phyloP scores from a whole-genome alignment of 2,888 invertebrate genomes.

The Leucophenga maculata region DNA sequence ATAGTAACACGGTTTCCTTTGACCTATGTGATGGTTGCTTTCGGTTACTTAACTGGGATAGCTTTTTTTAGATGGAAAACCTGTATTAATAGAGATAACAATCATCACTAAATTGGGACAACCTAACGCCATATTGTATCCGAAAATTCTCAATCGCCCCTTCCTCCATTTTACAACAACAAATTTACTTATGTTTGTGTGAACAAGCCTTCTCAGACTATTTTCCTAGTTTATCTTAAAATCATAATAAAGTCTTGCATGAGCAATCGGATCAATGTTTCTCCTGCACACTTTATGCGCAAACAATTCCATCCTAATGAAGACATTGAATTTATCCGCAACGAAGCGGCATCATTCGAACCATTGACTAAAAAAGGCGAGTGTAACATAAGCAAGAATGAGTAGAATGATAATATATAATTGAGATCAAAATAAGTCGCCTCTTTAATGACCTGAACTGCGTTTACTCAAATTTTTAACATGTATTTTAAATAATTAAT shows the following conservation, averaged over 20 bases:
- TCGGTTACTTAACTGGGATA: too few species aligned
- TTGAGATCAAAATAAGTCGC: background rate
- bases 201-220: background rate
- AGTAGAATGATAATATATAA: background rate
- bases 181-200: background rate
- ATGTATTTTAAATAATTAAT: too few species aligned
- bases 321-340: conserved; percentile 43
- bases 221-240: background rate
- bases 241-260: background rate
- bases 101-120: too few species aligned
- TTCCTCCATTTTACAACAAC: too few species aligned
- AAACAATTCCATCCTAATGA: conserved; percentile 38
- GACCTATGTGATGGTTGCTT: too few species aligned
- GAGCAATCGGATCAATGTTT: background rate
- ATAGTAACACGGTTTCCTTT: too few species aligned
- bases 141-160: too few species aligned
- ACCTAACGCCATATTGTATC: too few species aligned
- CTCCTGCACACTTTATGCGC: conserved; percentile 26
- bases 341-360: conserved; percentile 25
- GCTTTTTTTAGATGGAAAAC: too few species aligned
- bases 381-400: background rate
- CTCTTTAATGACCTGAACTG: background rate
- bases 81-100: too few species aligned
- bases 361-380: background rate
- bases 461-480: too few species aligned